Base-by-base conservation (phyloP, 92 coral and sea anemone genomes). In the Pocillopora meandrina region DNA sequence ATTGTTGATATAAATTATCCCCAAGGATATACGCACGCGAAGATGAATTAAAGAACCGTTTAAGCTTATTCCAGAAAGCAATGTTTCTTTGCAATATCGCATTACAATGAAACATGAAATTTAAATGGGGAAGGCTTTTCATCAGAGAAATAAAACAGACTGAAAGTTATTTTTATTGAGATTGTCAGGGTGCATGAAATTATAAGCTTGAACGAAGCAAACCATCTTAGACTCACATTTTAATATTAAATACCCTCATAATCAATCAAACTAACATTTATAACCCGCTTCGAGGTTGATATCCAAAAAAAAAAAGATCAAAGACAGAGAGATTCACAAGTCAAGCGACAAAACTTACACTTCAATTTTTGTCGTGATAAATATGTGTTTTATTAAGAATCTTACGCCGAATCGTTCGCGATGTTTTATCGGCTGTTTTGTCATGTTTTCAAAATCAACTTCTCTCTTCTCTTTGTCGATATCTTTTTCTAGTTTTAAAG, bases 21-120 rank as follows among this genome's bases (percentile, higher is more conserved):
- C 19, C 19, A 58, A 14, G 12, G 79, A 75, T 56, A 21, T 75
- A 75, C 19, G 65, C 52, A 15, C 72, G 18, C 68, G 10, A 31
- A 6, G 56, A 9, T 1, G 33, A 59, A 76, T 58, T 76, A 60
- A 52, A 49, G 57, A 69, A 26, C 31, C 14, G 2, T 17, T 23
- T 17, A 35, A 33, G 56, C 63, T 49, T 64, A 56, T 11, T 70
- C 35, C 60, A 65, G 31, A 65, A 57, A 33, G 11, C 71, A 19
- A 62, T 61, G 12, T 77, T 77, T 10, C 71, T 64, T 26, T 34
- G 75, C 74, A 35, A 74, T 77, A 77, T 77, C 82, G 56, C 59
- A 77, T 77, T 77, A 61, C 81, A 77, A 62, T 33, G 33, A 76
- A 76, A 58, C 31, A 17, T 60, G 19, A 31, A 61, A 60, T 62